Evolutionary conservation across 2,113 vertebrate species (phyloP).

Genomic region (Paralichthys olivaceus): DNA sequence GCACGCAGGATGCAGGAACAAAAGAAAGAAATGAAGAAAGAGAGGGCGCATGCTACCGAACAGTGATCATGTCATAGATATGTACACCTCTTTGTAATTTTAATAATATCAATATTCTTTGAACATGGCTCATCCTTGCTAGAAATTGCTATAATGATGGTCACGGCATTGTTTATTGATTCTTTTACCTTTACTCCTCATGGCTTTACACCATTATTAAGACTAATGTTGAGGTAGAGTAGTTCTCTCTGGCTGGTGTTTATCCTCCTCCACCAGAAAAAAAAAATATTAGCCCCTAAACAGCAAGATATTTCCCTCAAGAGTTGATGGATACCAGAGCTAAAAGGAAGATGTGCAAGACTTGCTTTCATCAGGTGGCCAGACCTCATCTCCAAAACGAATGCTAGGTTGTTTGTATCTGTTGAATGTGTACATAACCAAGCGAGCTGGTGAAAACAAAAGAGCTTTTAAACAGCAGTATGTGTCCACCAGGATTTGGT

Average conservation of each 20-base stretch:
- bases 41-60: constrained; percentile 29
- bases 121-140: background rate
- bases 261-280: background rate
- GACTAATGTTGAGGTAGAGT: background rate
- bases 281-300: too few species aligned
- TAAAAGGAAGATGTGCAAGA: background rate
- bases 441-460: too few species aligned
- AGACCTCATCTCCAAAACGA: background rate
- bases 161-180: background rate
- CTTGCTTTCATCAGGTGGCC: background rate
- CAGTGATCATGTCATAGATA: background rate
- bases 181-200: background rate
- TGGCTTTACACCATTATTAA: background rate
- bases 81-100: background rate
- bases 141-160: background rate
- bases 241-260: background rate
- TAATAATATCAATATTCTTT: background rate
- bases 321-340: too few species aligned
- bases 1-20: constrained; percentile 24
- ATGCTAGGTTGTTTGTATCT: too few species aligned
- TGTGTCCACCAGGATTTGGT: background rate
- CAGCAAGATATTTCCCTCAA: too few species aligned
- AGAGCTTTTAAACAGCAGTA: too few species aligned
- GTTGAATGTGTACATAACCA: too few species aligned
- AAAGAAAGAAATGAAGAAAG: constrained; percentile 19